phyloP scores from a whole-genome alignment of 2,113 vertebrate species.

The Microtus ochrogaster region DNA sequence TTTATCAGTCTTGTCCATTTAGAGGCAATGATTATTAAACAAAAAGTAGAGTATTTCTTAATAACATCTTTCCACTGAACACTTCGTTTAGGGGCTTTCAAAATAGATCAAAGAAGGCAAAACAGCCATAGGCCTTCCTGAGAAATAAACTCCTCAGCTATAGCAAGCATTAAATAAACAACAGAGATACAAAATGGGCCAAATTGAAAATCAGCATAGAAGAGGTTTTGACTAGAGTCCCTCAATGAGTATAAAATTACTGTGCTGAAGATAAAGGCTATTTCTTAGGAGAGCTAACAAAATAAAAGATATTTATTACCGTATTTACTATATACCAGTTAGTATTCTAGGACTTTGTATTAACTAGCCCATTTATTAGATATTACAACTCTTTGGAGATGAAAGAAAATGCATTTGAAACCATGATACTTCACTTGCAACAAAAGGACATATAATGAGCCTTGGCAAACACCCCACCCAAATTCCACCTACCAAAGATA shows the following conservation, averaged over 20 bases:
- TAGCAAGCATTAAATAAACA: background rate
- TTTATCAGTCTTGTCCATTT: background rate
- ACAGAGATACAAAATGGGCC: background rate
- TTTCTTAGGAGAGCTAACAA: background rate
- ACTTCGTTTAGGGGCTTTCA: background rate
- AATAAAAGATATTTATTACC: background rate
- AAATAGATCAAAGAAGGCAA: slow-evolving; percentile 3
- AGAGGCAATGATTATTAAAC: background rate
- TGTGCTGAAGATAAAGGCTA: background rate
- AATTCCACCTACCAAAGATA: background rate
- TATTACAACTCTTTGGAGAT: background rate
- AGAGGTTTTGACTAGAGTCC: background rate
- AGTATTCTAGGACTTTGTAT: background rate
- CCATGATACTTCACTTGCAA: background rate
- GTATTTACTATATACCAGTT: background rate
- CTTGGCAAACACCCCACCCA: background rate
- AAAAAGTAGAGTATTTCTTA: background rate
- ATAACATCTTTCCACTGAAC: background rate
- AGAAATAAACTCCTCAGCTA: background rate
- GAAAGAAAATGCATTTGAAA: background rate
- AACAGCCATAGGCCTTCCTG: background rate
- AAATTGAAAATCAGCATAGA: background rate
- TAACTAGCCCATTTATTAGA: background rate
- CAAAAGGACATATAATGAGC: background rate
- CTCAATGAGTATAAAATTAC: background rate